Conservation (phyloP, 2,888 invertebrate genomes). For the Parochlus steinenii region DNA sequence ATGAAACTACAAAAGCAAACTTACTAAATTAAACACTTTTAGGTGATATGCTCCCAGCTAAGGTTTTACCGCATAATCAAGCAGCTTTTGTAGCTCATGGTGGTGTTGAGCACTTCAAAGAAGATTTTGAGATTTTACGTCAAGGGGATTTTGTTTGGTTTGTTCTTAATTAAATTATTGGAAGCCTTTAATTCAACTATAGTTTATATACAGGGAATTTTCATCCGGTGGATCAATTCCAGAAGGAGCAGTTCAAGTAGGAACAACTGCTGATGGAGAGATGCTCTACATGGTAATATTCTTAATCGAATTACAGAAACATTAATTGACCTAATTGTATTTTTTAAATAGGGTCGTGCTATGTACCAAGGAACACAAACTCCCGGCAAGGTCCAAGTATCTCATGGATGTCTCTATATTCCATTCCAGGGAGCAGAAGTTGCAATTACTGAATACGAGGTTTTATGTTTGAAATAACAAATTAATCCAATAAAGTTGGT, state of each 20-base stretch:
- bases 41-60: conserved; percentile 43
- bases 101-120: conserved; percentile 45
- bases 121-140: conserved; percentile 47
- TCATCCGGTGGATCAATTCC: conserved; percentile 44
- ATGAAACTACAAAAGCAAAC: too few species aligned
- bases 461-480: conserved; percentile 38
- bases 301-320: too few species aligned
- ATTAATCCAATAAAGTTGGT: too few species aligned
- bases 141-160: conserved; percentile 48
- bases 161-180: too few species aligned
- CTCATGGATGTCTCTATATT: conserved; percentile 44
- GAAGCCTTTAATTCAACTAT: too few species aligned
- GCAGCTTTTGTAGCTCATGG: conserved; percentile 45
- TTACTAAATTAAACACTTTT: too few species aligned
- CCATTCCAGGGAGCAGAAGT: conserved; percentile 51
- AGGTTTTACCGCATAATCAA: conserved; percentile 39
- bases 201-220: too few species aligned
- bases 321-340: too few species aligned
- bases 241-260: conserved; percentile 31
- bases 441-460: conserved; percentile 47
- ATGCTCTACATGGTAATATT: background rate
- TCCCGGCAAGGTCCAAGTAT: conserved; percentile 52
- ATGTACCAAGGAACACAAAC: conserved; percentile 48
- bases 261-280: background rate
- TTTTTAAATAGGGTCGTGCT: conserved; percentile 49